These are phyloP conservation scores for Mayetiola destructor DNA, from an alignment of 2,888 invertebrate species.

Conservation along the genomic window DNA sequence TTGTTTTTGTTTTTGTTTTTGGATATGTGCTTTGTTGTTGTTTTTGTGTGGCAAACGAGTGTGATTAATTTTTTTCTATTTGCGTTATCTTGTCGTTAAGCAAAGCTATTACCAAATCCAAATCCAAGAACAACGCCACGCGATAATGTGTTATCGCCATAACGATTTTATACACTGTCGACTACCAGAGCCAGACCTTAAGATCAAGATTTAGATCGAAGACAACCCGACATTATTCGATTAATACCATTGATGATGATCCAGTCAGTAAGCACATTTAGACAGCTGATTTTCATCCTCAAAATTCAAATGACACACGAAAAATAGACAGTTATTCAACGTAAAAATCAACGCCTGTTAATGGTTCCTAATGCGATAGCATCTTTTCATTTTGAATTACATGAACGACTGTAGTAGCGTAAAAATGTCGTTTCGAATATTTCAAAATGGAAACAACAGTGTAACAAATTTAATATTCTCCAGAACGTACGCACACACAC, in stretches of 20 bases:
- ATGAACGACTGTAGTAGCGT: too few relatives aligned
- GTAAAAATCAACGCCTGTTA: too few relatives aligned
- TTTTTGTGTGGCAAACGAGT: neutral
- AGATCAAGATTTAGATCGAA: neutral
- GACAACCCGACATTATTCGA: neutral
- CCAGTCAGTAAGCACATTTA: too few relatives aligned
- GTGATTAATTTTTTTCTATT: conserved; percentile 12
- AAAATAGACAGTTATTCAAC: too few relatives aligned
- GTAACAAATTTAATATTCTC: conserved; percentile 10
- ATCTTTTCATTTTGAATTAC: too few relatives aligned
- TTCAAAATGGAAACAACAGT: too few relatives aligned
- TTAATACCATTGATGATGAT: conserved; percentile 5
- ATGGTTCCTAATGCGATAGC: too few relatives aligned
- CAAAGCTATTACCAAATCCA: neutral
- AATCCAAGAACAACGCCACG: conserved; percentile 3
- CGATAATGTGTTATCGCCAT: conserved; percentile 8
- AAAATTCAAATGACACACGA: too few relatives aligned
- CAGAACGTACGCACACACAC: neutral
- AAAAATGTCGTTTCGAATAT: too few relatives aligned
- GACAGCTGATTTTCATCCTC: too few relatives aligned
- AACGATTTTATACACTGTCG: too few relatives aligned
- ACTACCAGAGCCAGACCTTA: neutral
- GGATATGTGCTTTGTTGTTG: neutral
- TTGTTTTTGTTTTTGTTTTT: neutral
- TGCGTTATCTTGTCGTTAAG: conserved; percentile 12